Evolutionary conservation across 2,888 invertebrate species (phyloP), one percentile per base, ranked within the genome.

Genomic region (Leucophenga maculata): DNA sequence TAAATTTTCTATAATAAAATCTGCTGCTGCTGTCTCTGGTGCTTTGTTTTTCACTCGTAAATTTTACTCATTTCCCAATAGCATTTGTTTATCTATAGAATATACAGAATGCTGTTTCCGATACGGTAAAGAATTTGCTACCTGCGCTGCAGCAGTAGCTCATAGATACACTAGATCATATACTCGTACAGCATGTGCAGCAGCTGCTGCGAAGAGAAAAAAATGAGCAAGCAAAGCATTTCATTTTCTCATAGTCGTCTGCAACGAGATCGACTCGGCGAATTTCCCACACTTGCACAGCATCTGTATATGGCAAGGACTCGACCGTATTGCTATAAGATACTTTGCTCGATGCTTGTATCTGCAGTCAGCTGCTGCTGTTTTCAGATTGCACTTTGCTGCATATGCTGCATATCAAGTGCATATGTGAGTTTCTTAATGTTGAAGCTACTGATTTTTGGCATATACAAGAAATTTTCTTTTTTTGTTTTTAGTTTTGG

Each of bases 401-500:
- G 54, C 59, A 59, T 59, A 59, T 59, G 59, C 59, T 32, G 59
- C 32, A 31, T 14, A 32, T 32, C 59, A 59, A 32, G 32, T 32
- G 59, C 59, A 55, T 55, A 55, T 55, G 55, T 22, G 8, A 14
- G 55, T 22, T 22, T 55, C 26, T 55, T 1, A 39, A 11, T 39
- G 8, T 9, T 26, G 26, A 2, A 6, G 50, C 50, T n/a, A 50
- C n/a, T n/a, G 55, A 54, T 54, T 54, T 54, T 54, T 54, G 16
- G 54, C 54, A 26, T 26, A 26, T 26, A 26, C 26, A 26, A 3
- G 26, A 3, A 26, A 39, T 59, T 69, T 55, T 20, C 31, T 50
- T 31, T 70, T 72, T 76, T 72, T 71, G 60, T 67, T 74, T 76
- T 83, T 78, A 75, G 75, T 76, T 77, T 77, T 70, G 72, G 73